Evolutionary conservation across 2,888 invertebrate species (phyloP).

Genomic region (Pyralis farinalis): DNA sequence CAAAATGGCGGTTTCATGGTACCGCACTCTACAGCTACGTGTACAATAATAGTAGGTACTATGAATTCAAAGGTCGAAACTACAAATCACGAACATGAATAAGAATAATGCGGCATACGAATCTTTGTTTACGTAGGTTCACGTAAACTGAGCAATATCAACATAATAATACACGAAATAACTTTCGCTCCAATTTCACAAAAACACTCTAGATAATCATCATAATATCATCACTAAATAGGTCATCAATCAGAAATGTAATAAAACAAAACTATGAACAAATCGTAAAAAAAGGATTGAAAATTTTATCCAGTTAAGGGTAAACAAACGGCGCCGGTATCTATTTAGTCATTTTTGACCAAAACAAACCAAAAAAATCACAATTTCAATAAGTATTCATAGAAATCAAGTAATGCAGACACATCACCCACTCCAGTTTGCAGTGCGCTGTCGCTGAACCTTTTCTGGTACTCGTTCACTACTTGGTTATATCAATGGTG

Average conservation of each 20-base stretch:
- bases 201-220: conserved; percentile 7
- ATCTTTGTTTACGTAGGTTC: conserved; percentile 7
- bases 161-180: conserved; percentile 2
- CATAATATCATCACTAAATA: too few relatives aligned
- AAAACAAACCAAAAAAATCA: background rate
- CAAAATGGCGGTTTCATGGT: conserved; percentile 75
- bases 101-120: background rate
- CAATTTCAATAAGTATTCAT: background rate
- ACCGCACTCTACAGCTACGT: conserved; percentile 56
- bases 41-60: conserved; percentile 42
- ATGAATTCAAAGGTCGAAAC: conserved; percentile 35
- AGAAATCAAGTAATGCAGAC: conserved; percentile 11
- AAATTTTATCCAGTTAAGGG: conserved; percentile 13
- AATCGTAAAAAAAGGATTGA: background rate
- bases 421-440: conserved; percentile 35
- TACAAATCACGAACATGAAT: conserved; percentile 20
- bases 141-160: background rate
- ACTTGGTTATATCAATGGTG: conserved; percentile 64
- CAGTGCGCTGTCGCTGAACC: conserved; percentile 42
- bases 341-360: background rate
- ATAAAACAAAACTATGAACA: conserved; percentile 15
- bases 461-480: conserved; percentile 53
- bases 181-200: conserved; percentile 22
- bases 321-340: conserved; percentile 55
- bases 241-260: conserved; percentile 10